Conservation (phyloP, 2,888 invertebrate species). For the Netelia inedita region DNA sequence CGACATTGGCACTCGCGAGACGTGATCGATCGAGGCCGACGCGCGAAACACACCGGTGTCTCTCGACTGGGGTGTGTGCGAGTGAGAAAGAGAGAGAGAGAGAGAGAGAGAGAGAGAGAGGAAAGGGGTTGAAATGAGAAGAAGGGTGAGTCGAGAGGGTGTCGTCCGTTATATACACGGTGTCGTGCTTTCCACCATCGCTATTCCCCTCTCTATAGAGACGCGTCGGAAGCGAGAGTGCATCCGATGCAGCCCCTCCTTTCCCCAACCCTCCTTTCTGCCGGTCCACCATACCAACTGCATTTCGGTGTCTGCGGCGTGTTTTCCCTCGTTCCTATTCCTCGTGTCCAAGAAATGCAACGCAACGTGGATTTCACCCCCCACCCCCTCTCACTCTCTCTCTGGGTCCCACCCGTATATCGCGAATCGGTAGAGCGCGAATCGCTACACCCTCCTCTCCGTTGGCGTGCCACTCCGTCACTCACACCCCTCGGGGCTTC, state of each 20-base stretch:
- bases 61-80: slow-evolving; percentile 10
- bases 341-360: slow-evolving; percentile 35
- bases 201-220: slow-evolving; percentile 20
- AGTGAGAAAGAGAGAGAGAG: background rate
- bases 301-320: slow-evolving; percentile 15
- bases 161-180: slow-evolving; percentile 1
- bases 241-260: background rate
- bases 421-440: slow-evolving; percentile 33
- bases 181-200: slow-evolving; percentile 32
- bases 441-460: background rate
- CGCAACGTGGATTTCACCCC: background rate
- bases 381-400: background rate
- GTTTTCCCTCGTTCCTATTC: slow-evolving; percentile 21
- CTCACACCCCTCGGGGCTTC: slow-evolving; percentile 47
- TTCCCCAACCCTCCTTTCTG: background rate
- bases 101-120: background rate
- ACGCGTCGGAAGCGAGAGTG: slow-evolving; percentile 35
- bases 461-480: slow-evolving; percentile 7
- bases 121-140: slow-evolving; percentile 3
- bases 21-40: background rate
- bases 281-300: background rate
- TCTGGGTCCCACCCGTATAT: background rate
- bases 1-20: background rate
- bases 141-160: background rate
- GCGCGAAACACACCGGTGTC: background rate